Evolutionary conservation across 2,888 invertebrate genomes (phyloP), one percentile per base, ranked within the genome.

Genomic region (Arctia plantaginis): DNA sequence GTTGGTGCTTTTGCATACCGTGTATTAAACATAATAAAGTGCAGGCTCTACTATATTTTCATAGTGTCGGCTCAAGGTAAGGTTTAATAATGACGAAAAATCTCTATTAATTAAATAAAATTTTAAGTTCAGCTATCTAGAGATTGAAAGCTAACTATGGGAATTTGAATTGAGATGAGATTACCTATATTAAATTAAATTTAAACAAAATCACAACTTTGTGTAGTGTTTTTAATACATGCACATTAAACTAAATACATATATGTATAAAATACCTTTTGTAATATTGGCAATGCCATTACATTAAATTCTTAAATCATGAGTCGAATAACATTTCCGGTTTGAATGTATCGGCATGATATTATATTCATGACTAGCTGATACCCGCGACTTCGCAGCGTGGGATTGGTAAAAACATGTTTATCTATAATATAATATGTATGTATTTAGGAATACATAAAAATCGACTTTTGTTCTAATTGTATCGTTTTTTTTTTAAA

Each of bases 1-100:
- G 89, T 89, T 88, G 87, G 88, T 88, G 88, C 91, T 91, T 91
- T 92, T 86, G 92, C 92, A 94, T 95, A 93, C 93, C 93, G 77
- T 84, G 86, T 87, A 83, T 83, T 87, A 86, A 86, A 78, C 75
- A 77, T 72, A 78, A 78, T 73, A 81, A 76, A 69, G 67, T 78
- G 64, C 80, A 84, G 82, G 80, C 59, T 74, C 75, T 69, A 70
- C 55, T 59, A 77, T 30, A 33, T 70, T 67, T 72, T n/a, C 23
- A 64, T 62, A 39, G 27, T 15, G 15, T 62, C 15, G 35, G 55
- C 64, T 72, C 72, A 66, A 71, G 59, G 65, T 66, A n/a, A 44
- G 15, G 39, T 62, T 44, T 20, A 55, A 69, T 65, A n/a, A n/a
- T n/a, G n/a, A 51, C 30, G 3, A 33, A 71, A 66, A 13, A 41